Conservation (phyloP, 1,140 invertebrate species). For the Formica selysi region DNA sequence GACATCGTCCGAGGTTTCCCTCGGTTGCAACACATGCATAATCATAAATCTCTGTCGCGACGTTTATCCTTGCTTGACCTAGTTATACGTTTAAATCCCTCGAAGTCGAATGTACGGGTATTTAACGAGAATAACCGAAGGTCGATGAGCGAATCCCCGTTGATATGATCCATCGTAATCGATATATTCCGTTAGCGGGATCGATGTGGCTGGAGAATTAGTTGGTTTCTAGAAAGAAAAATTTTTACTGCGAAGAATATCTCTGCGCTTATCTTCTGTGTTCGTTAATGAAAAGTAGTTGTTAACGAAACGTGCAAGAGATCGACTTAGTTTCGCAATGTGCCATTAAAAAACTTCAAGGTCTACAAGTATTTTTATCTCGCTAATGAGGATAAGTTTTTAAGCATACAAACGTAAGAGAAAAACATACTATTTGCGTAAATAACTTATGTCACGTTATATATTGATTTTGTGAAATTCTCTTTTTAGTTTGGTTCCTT, state of each 20-base stretch:
- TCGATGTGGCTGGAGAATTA: constrained; percentile 4
- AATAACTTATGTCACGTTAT: neutral
- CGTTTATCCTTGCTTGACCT: constrained; percentile 76
- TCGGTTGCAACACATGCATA: constrained; percentile 23
- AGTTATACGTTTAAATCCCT: constrained; percentile 71
- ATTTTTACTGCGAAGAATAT: neutral
- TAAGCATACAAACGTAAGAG: neutral
- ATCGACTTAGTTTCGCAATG: neutral
- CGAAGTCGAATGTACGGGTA: constrained; percentile 53
- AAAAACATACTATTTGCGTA: neutral
- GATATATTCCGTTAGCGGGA: neutral
- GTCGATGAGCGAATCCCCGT: constrained; percentile 44
- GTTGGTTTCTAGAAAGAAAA: neutral
- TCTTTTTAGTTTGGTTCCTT: neutral
- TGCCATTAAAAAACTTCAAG: constrained; percentile 1
- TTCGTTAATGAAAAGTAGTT: neutral
- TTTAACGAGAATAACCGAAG: constrained; percentile 63
- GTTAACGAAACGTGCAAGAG: neutral
- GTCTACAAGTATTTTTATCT: constrained; percentile 13
- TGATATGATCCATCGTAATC: neutral
- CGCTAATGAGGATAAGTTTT: constrained; percentile 31
- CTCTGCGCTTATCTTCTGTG: neutral
- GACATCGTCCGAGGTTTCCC: constrained; percentile 74
- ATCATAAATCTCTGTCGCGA: constrained; percentile 69
- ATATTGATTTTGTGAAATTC: neutral